A percentile compares a stretch with the other conserved stretches of the same genome.
Evolutionary conservation across 2,113 vertebrate species (phyloP).

Genomic region (Myotis yumanensis): DNA sequence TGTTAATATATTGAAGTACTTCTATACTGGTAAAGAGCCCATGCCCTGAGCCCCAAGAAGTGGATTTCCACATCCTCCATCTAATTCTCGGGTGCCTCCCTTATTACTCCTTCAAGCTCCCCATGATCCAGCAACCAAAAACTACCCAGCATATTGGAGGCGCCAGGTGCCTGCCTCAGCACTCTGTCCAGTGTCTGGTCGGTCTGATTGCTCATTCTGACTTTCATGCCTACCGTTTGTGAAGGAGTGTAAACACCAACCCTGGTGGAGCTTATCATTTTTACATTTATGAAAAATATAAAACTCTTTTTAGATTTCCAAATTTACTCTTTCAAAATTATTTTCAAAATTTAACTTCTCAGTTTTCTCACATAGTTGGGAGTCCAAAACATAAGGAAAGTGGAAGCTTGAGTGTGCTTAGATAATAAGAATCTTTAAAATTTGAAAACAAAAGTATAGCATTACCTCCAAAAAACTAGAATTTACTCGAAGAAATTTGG

Average conservation of each 20-base stretch:
- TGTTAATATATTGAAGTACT: neutral
- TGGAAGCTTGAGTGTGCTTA: neutral
- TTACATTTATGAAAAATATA: neutral
- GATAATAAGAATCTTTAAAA: slow-evolving; percentile 13
- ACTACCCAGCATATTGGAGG: neutral
- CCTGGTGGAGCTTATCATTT: neutral
- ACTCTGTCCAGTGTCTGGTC: neutral
- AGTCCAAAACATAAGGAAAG: neutral
- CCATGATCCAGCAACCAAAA: neutral
- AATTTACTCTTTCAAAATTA: slow-evolving; percentile 16
- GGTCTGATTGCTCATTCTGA: neutral
- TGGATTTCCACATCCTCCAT: neutral
- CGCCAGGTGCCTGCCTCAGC: no score
- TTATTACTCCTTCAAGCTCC: neutral
- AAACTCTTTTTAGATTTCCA: neutral
- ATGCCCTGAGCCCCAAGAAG: neutral
- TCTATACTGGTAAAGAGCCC: neutral
- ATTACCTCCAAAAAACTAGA: neutral
- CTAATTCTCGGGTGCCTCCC: neutral
- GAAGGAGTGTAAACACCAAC: neutral
- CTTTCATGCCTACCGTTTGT: neutral
- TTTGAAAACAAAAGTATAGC: neutral
- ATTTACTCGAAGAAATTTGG: slow-evolving; percentile 10
- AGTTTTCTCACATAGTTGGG: neutral
- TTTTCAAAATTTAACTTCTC: neutral